Evolutionary conservation across 2,888 invertebrate genomes (phyloP).

Genomic region (Resseliella maxima): DNA sequence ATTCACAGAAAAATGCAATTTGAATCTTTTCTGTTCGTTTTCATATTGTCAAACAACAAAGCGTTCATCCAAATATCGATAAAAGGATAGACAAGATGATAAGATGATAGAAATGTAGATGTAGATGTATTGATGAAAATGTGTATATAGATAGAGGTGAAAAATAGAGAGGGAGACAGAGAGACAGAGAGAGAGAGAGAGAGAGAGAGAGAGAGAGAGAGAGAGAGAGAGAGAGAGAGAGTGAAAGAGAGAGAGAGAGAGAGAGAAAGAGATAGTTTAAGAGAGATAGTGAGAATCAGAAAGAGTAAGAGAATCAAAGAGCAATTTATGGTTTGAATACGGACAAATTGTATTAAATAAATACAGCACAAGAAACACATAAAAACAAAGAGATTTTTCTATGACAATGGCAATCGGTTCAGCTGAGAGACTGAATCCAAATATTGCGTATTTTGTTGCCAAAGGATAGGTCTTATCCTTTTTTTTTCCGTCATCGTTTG

Average conservation of each 20-base stretch:
- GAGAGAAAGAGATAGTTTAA: background rate
- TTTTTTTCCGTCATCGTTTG: background rate
- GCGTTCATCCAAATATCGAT: background rate
- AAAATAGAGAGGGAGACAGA: background rate
- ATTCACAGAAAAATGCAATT: constrained; percentile 6
- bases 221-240: background rate
- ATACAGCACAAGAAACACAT: background rate
- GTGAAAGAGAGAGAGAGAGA: background rate
- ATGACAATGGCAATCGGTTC: background rate
- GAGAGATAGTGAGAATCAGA: background rate
- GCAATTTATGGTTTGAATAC: constrained; percentile 4
- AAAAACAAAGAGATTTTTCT: background rate
- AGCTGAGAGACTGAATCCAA: background rate
- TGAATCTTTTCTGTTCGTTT: background rate
- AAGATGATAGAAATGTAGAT: background rate
- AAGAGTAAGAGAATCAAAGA: background rate
- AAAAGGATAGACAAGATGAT: background rate
- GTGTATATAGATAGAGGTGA: background rate
- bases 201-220: background rate
- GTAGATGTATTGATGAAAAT: background rate
- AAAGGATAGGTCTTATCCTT: background rate
- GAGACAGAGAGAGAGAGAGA: background rate
- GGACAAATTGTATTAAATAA: constrained; percentile 1
- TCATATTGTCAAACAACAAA: background rate
- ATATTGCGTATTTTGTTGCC: constrained; percentile 24